These are phyloP conservation scores for Tanytarsus gracilentus DNA, from an alignment of 2,888 invertebrate genomes.

Conservation along the genomic window DNA sequence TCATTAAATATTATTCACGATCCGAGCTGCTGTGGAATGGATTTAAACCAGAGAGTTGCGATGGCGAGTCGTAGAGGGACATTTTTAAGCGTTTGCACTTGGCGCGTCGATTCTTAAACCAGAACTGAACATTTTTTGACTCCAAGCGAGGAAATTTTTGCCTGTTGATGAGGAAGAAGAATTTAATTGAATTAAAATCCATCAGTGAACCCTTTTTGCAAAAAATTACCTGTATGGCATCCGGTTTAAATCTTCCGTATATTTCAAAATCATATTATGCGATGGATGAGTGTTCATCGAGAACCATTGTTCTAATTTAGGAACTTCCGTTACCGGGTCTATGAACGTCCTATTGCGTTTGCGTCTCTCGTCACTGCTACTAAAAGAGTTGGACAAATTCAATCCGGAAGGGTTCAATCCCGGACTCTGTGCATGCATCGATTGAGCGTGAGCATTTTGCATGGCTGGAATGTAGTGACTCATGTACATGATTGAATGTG, in stretches of 20 bases:
- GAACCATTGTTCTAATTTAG: slow-evolving; percentile 91
- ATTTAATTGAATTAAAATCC: background rate
- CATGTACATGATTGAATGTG: slow-evolving; percentile 84
- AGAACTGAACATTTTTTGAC: slow-evolving; percentile 98
- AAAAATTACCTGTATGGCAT: slow-evolving; percentile 70
- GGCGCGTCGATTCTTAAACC: slow-evolving; percentile 98
- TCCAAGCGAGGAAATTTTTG: slow-evolving; percentile 98
- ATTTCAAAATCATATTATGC: slow-evolving; percentile 93
- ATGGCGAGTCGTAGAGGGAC: slow-evolving; percentile 62
- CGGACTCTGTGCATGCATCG: slow-evolving; percentile 37
- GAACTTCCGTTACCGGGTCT: slow-evolving; percentile 97
- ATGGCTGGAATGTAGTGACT: slow-evolving; percentile 69
- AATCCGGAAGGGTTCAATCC: slow-evolving; percentile 52
- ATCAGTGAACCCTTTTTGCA: slow-evolving; percentile 31
- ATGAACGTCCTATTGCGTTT: slow-evolving; percentile 97
- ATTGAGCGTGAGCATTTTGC: slow-evolving; percentile 38
- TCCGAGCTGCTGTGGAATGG: slow-evolving; percentile 38
- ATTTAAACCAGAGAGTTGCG: slow-evolving; percentile 38
- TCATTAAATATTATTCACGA: slow-evolving; percentile 35
- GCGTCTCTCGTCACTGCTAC: slow-evolving; percentile 68
- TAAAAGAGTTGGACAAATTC: slow-evolving; percentile 47
- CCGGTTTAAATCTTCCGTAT: slow-evolving; percentile 92
- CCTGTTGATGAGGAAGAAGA: slow-evolving; percentile 42
- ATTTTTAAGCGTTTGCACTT: slow-evolving; percentile 95
- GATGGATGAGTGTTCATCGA: slow-evolving; percentile 97